Base-by-base conservation (phyloP, 2,888 invertebrate genomes). In the Perdita meconis region DNA sequence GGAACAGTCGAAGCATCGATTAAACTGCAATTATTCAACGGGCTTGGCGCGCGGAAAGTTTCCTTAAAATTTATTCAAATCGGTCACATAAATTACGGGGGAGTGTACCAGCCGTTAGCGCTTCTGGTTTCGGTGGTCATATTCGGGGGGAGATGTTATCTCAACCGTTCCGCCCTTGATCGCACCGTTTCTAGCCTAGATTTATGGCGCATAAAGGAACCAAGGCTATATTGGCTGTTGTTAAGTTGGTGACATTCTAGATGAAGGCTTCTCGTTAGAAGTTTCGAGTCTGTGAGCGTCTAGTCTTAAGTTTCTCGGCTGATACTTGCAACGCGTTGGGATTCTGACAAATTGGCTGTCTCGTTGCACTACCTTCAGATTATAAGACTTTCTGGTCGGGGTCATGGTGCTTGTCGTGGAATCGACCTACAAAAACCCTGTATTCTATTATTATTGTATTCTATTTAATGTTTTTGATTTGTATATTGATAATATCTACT, bases 21-120 rank as follows among this genome's bases (percentile, higher is more conserved):
- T 64, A 68, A 69, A 81, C 68, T 53, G 51, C 64, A 65, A 80
- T 83, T 82, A 80, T 73, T 82, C 77, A 80, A 26, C 47, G 38
- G 10, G 8, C 44, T 22, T 13, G n/a, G n/a, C n/a, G 26, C 16
- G 63, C 24, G 26, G 61, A 67, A 77, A 71, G 57, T 78, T 78
- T 64, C 51, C 78, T 55, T 59, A 22, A 66, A 71, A 77, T 78
- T 78, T 78, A 67, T 78, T 77, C 59, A 71, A 71, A 77, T 66
- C 66, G 61, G 24, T 4, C 40, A 60, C 68, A 56, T 77, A 56
- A 76, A 80, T 51, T 66, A 65, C 36, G 34, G 13, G 19, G n/a
- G 30, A 13, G 12, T n/a, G 12, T 10, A 12, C 53, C 38, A 34
- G 24, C 16, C 10, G 59, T n/a, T 22, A 13, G 24, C 16, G 22